Conservation (phyloP, 1,140 invertebrate genomes). For the Scaptomyza graminum region DNA sequence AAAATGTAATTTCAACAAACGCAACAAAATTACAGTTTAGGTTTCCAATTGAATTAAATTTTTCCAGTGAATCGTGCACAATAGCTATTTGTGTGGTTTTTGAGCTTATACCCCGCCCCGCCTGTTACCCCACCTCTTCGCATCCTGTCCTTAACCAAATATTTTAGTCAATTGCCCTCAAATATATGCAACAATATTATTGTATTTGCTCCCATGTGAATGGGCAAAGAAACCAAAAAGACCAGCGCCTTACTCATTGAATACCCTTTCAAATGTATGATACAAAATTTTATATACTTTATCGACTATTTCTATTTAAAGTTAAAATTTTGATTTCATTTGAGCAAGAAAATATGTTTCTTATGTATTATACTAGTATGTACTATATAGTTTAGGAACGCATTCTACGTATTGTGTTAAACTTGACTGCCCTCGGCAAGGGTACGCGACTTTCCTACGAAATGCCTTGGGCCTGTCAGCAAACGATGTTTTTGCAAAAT, state of each 20-base stretch:
- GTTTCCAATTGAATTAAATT: not conserved
- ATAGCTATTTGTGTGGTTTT: not conserved
- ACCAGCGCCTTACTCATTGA: not conserved
- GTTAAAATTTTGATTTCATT: not conserved
- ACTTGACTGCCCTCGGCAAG: not conserved
- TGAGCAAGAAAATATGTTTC: no score
- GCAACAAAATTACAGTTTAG: not conserved
- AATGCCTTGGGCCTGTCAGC: conserved; percentile 26
- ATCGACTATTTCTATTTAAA: no score
- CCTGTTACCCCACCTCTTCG: no score
- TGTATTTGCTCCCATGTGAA: conserved; percentile 16
- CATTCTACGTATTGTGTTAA: not conserved
- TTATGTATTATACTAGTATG: not conserved
- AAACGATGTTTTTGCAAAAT: conserved; percentile 10
- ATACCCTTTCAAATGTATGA: conserved; percentile 3
- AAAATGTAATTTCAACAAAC: not conserved
- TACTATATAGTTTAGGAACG: not conserved
- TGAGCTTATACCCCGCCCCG: not conserved
- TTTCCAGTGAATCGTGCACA: not conserved
- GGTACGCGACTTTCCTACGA: conserved; percentile 3
- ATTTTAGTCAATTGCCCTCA: conserved; percentile 1
- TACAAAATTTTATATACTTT: no score
- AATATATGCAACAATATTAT: conserved; percentile 34
- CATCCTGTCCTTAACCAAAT: no score
- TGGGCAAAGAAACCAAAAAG: conserved; percentile 7